Percentiles rank a stretch among this genome's conserved stretches.
These are phyloP conservation scores for Poecilus cupreus DNA, from an alignment of 2,888 invertebrate genomes.

Conservation along the genomic window DNA sequence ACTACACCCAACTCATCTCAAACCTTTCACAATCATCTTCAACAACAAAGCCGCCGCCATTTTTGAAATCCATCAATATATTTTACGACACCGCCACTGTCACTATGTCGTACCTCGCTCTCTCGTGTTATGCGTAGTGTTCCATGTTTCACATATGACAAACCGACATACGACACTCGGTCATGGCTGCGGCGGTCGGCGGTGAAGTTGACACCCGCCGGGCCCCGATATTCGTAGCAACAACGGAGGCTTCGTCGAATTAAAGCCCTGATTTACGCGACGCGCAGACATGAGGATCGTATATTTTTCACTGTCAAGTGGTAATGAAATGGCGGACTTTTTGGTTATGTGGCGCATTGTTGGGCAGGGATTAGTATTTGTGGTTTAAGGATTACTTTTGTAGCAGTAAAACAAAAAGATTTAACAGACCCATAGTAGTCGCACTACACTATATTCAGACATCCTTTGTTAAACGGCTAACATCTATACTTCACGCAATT, in stretches of 20 bases:
- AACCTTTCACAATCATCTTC: no score
- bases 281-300: not conserved
- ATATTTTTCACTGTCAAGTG: slow-evolving; percentile 13
- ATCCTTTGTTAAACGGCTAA: no score
- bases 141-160: not conserved
- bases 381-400: no score
- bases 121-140: no score
- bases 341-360: not conserved
- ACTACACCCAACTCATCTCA: no score
- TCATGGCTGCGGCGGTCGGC: not conserved
- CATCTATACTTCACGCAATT: no score
- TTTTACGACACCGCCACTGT: not conserved
- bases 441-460: no score
- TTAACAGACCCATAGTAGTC: no score
- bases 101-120: no score
- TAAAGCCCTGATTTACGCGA: slow-evolving; percentile 20
- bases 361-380: no score
- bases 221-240: no score
- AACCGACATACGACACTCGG: not conserved
- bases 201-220: not conserved
- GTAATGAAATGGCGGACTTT: slow-evolving; percentile 28
- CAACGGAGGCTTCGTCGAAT: not conserved
- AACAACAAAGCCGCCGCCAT: not conserved
- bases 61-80: slow-evolving; percentile 13
- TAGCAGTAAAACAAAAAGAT: no score